phyloP scores from a whole-genome alignment of 1,140 invertebrate genomes.

The Macrosteles quadrilineatus region DNA sequence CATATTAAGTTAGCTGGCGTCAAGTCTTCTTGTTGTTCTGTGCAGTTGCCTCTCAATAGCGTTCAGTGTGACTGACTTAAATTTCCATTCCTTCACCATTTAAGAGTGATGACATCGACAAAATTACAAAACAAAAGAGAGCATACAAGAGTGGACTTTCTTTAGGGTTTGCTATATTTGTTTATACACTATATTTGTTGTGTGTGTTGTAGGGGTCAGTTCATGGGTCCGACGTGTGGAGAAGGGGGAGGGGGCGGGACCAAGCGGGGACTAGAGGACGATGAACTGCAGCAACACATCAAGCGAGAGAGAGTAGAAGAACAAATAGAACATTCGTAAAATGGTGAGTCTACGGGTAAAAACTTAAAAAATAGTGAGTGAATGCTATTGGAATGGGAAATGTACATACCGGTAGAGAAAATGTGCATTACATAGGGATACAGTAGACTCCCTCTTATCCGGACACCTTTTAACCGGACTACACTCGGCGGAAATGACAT shows the following conservation, averaged over 20 bases:
- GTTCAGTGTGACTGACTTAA: too few relatives aligned
- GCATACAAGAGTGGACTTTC: too few relatives aligned
- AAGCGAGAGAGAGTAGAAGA: conserved; percentile 26
- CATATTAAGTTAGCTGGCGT: too few relatives aligned
- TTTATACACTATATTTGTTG: neutral
- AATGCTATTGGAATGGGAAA: neutral
- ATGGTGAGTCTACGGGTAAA: conserved; percentile 10
- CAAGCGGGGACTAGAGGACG: neutral
- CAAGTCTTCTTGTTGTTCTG: too few relatives aligned
- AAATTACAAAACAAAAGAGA: too few relatives aligned
- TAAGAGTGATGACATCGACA: too few relatives aligned
- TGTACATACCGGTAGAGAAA: neutral
- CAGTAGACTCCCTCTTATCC: too few relatives aligned
- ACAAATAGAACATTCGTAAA: conserved; percentile 33
- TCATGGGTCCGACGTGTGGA: conserved; percentile 2
- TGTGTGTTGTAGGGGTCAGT: conserved; percentile 27
- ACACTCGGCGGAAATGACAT: too few relatives aligned
- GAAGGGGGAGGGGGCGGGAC: neutral
- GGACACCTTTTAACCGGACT: too few relatives aligned
- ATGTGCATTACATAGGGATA: neutral
- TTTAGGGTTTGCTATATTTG: neutral
- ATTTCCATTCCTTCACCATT: too few relatives aligned
- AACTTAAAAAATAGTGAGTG: too few relatives aligned
- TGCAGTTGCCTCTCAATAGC: too few relatives aligned
- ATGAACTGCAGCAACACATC: neutral